Evolutionary conservation across 1,140 invertebrate genomes (phyloP), one percentile per base, ranked within the genome.

Genomic region (Hirudo medicinalis): DNA sequence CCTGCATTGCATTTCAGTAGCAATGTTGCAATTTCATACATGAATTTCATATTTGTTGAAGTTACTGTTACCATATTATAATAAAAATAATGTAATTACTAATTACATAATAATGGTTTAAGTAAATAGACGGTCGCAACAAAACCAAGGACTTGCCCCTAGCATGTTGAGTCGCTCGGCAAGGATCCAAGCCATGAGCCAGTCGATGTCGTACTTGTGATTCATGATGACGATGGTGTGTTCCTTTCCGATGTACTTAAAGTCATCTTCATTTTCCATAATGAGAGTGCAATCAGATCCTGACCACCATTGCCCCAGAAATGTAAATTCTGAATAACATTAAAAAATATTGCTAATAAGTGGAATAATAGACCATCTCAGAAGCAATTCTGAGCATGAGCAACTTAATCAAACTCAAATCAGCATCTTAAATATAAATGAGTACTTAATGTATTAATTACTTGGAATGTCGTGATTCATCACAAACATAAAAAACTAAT

Each of bases 191-290:
- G 79, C 78, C 76, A 81, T 78, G 4, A 82, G 74, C 82, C 94
- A 97, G 80, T 97, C 94, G 71, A 94, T 88, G 84, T 97, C 94
- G 82, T 92, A 97, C 69, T 87, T 88, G 79, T 97, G 94, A 82
- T 97, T 97, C 90, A 97, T 93, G 40, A 97, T 83, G 43, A 92
- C 85, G 76, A 92, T 87, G 20, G 87, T 89, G 84, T 96, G 91
- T 79, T 96, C 92, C 74, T 90, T 89, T 17, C 91, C 91, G 81
- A 88, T 89, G 81, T 87, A 88, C 80, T 89, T 88, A 5, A 89
- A 84, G 78, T 87, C 88, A 75, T 92, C 88, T 72, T 90, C 85
- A 76, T 87, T 88, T 76, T 93, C 88, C 76, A 88, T 86, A 77
- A 91, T 92, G 22, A 93, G 78, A 66, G 85, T 81, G 75, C 90